A percentile compares a stretch with the other conserved stretches of the same genome.
These are phyloP conservation scores for Psammodynastes pulverulentus DNA, from an alignment of 2,113 vertebrate species.

Conservation along the genomic window DNA sequence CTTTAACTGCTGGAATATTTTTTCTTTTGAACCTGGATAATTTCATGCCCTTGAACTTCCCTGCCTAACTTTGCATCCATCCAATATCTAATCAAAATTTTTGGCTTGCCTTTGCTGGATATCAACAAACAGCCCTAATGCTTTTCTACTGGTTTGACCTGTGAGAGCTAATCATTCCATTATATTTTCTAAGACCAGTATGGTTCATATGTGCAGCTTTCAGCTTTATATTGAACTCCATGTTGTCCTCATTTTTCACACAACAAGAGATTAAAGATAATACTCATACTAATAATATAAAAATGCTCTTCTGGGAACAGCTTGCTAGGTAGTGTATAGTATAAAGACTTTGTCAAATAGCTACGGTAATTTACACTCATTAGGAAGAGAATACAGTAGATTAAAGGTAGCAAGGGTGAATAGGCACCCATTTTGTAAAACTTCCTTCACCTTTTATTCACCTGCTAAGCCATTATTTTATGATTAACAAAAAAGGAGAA, in stretches of 20 bases:
- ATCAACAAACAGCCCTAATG: not conserved
- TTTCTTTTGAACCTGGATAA: conserved; percentile 33
- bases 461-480: conserved; percentile 77
- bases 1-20: not conserved
- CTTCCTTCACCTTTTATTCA: conserved; percentile 79
- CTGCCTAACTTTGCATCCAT: conserved; percentile 28
- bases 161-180: conserved; percentile 48
- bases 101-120: conserved; percentile 19
- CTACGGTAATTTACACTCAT: conserved; percentile 79
- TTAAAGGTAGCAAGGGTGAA: conserved; percentile 84
- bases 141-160: conserved; percentile 19
- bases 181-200: conserved; percentile 13
- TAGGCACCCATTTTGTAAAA: conserved; percentile 80
- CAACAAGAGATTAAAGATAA: conserved; percentile 79
- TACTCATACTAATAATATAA: conserved; percentile 68
- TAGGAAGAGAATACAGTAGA: conserved; percentile 78
- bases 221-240: conserved; percentile 48
- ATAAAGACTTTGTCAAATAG: conserved; percentile 75
- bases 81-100: not conserved
- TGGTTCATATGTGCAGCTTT: conserved; percentile 11
- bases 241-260: conserved; percentile 70
- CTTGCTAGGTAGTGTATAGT: conserved; percentile 57
- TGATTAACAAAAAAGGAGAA: conserved; percentile 73
- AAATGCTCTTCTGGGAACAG: conserved; percentile 68
- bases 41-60: conserved; percentile 10